These are phyloP conservation scores for Scaptomyza flava DNA, from an alignment of 2,888 invertebrate species.

Conservation along the genomic window DNA sequence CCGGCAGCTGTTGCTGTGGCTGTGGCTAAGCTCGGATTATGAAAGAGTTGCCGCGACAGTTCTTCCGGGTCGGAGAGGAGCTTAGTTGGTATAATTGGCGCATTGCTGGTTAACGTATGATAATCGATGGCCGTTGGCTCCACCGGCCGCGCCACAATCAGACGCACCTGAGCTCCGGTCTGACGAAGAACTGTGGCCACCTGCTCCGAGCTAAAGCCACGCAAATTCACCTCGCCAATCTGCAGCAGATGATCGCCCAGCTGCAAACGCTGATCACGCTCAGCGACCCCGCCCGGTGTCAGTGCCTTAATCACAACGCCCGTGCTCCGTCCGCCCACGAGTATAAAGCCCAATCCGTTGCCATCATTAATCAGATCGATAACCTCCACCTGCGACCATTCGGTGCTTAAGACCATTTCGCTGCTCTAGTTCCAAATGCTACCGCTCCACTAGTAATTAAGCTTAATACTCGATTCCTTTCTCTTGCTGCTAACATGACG, in stretches of 20 bases:
- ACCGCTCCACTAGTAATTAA: conserved; percentile 13
- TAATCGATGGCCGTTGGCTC: conserved; percentile 93
- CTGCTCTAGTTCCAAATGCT: conserved; percentile 17
- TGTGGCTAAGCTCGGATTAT: conserved; percentile 85
- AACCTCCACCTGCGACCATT: conserved; percentile 99
- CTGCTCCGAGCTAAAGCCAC: conserved; percentile 98
- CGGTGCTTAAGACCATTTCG: conserved; percentile 95
- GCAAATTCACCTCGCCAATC: conserved; percentile 96
- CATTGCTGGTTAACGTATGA: conserved; percentile 89
- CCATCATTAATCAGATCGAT: conserved; percentile 99
- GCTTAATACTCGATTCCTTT: conserved; percentile 26
- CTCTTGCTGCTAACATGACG: conserved; percentile 56
- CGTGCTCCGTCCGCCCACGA: conserved; percentile 98
- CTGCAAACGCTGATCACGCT: conserved; percentile 96
- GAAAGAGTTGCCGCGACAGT: conserved; percentile 92
- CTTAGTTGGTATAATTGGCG: conserved; percentile 96
- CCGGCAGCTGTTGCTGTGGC: conserved; percentile 85
- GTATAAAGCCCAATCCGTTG: conserved; percentile 98
- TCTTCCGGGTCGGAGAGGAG: conserved; percentile 96
- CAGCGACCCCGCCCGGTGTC: conserved; percentile 97
- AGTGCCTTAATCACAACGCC: conserved; percentile 99
- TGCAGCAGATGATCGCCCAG: conserved; percentile 99
- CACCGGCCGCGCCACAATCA: conserved; percentile 96
- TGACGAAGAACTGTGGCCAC: conserved; percentile 93
- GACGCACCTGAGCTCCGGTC: conserved; percentile 88